These are phyloP conservation scores for Gila robusta DNA, from an alignment of 2,797 vertebrate species.

Conservation along the genomic window DNA sequence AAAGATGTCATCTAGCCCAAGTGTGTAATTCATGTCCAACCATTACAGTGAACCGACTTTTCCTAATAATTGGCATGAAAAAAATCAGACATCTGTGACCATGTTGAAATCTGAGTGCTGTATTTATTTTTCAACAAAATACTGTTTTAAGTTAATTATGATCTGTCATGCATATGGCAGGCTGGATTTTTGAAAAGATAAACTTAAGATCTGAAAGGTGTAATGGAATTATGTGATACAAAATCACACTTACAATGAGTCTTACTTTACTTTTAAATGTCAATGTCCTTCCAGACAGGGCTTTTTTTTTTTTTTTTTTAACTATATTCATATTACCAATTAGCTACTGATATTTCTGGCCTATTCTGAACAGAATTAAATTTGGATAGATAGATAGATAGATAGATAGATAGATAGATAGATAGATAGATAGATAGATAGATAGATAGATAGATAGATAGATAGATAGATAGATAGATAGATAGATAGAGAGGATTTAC, in stretches of 20 bases:
- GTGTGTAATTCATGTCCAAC: slow-evolving; percentile 15
- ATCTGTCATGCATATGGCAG: neutral
- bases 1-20: slow-evolving; percentile 15
- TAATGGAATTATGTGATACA: neutral
- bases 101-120: neutral
- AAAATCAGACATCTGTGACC: slow-evolving; percentile 11
- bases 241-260: neutral
- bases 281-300: neutral
- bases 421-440: neutral
- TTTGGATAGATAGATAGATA: too few relatives aligned
- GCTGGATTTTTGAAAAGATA: neutral
- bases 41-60: neutral
- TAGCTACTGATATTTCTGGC: neutral
- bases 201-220: neutral
- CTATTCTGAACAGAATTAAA: neutral
- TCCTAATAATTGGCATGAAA: neutral
- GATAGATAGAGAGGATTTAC: neutral
- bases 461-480: too few relatives aligned
- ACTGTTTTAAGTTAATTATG: neutral
- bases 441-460: neutral
- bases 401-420: neutral
- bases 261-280: neutral
- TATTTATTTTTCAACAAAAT: neutral
- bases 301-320: neutral
- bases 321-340: neutral